Evolutionary conservation across 2,113 vertebrate species (phyloP).

Genomic region (Hiodon alosoides): DNA sequence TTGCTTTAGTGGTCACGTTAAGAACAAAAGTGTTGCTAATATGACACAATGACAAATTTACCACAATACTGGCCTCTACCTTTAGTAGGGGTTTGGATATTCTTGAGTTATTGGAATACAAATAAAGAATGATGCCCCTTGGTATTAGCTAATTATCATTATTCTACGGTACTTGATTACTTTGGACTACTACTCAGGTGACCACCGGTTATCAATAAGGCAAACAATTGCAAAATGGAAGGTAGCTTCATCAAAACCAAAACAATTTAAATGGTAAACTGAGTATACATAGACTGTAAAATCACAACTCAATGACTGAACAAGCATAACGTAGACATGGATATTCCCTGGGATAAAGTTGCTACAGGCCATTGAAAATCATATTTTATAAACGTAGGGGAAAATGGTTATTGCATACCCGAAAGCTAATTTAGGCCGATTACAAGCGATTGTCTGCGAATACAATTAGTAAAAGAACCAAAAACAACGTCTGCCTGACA

Average conservation of each 20-base stretch:
- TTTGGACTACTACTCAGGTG: not conserved
- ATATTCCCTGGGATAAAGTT: not conserved
- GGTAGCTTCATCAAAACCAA: too few species aligned
- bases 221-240: not conserved
- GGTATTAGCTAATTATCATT: too few species aligned
- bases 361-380: not conserved
- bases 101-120: too few species aligned
- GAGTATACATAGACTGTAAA: too few species aligned
- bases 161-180: not conserved
- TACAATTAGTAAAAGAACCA: not conserved
- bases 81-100: too few species aligned
- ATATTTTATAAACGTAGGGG: not conserved
- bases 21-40: not conserved
- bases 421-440: not conserved
- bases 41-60: not conserved
- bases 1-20: not conserved
- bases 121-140: too few species aligned
- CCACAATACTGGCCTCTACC: not conserved
- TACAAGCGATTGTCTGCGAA: conserved; percentile 17
- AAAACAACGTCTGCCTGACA: not conserved
- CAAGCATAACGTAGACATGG: not conserved
- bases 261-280: too few species aligned
- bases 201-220: not conserved
- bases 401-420: not conserved
- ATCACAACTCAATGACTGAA: not conserved